Evolutionary conservation across 2,888 invertebrate genomes (phyloP), one percentile per base, ranked within the genome.

Genomic region (Teleogryllus oceanicus): DNA sequence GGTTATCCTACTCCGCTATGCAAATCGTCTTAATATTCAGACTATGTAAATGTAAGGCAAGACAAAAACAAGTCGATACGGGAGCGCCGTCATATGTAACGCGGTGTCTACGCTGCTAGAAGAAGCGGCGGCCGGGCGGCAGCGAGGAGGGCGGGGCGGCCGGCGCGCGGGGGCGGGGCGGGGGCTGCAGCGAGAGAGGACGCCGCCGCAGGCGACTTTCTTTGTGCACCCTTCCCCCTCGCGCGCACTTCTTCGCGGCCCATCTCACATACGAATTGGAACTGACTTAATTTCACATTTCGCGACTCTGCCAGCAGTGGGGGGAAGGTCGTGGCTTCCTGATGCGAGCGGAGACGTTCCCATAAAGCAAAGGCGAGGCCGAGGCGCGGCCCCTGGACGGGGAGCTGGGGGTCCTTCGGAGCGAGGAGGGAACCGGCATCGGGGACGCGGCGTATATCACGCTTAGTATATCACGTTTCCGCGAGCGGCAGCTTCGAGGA

Each of bases 201-300:
- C 13, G 62, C 16, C 62, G 62, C 62, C 62, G 62, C 62, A 4
- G 62, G 62, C 62, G n/a, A 62, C 62, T 62, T 62, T 62, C 62
- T 62, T 62, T 62, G 62, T 62, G 62, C 62, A n/a, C n/a, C 62
- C 62, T 62, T 62, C 62, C 62, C 62, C n/a, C 62, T 13, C 62
- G n/a, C 62, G 62, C 62, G 62, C 62, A 37, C 79, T 79, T 75
- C 79, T 79, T 79, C 79, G 76, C 76, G 79, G 79, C 37, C 79
- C 79, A 79, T 79, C 79, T 79, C 79, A 79, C 79, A 81, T 80
- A 49, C 79, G 81, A 78, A 80, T 77, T 78, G 76, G 50, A 75
- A 80, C 80, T 80, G 81, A 81, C 79, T 81, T 81, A 81, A 81
- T 81, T 81, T 80, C 81, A 78, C 80, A 81, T 81, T 81, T 78